phyloP scores from a whole-genome alignment of 2,113 vertebrate genomes.

The Pipra filicauda region DNA sequence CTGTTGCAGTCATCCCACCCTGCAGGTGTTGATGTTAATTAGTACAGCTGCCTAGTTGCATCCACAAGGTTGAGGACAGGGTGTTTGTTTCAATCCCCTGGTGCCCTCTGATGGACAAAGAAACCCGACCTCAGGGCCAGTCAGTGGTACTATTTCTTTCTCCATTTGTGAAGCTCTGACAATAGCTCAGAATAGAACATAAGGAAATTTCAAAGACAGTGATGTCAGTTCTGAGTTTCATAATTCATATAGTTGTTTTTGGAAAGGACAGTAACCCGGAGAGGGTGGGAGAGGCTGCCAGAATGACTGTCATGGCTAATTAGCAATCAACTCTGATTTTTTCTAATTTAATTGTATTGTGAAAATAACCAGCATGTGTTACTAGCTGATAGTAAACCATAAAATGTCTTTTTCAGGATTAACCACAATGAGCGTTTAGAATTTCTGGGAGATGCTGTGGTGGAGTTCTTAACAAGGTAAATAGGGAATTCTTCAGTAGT shows the following conservation, averaged over 20 bases:
- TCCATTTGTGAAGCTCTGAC: background rate
- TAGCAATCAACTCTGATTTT: background rate
- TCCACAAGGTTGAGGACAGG: background rate
- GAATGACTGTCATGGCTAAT: background rate
- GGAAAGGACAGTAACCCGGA: background rate
- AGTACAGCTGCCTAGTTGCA: background rate
- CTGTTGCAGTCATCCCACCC: background rate
- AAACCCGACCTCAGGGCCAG: background rate
- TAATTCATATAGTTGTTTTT: background rate
- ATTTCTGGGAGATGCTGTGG: constrained; percentile 99
- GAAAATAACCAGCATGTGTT: background rate
- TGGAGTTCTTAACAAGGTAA: constrained; percentile 98
- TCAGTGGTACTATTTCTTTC: background rate
- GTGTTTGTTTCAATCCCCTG: background rate
- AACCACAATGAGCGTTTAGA: constrained; percentile 98
- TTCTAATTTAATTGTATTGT: background rate
- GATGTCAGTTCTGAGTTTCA: background rate
- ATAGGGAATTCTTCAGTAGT: constrained; percentile 4
- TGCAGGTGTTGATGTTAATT: background rate
- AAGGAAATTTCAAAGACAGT: background rate
- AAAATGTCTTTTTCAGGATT: constrained; percentile 79
- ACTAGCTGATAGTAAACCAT: background rate
- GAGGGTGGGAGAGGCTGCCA: background rate
- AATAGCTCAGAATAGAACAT: background rate
- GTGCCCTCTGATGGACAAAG: background rate